These are phyloP conservation scores for Acanthacorydalis orientalis DNA, from an alignment of 2,888 invertebrate species.

Conservation along the genomic window DNA sequence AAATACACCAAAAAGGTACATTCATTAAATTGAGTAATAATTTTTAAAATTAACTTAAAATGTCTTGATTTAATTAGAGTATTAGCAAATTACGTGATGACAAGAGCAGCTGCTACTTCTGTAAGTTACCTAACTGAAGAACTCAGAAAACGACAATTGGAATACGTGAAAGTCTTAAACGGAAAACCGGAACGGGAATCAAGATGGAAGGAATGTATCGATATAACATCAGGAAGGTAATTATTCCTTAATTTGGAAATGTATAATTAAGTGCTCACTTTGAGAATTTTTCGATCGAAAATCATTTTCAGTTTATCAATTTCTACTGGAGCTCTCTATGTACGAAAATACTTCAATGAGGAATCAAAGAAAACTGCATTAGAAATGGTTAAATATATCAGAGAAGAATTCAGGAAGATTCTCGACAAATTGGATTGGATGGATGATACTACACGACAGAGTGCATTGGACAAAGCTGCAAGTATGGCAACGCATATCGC, in stretches of 20 bases:
- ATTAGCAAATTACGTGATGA: constrained; percentile 83
- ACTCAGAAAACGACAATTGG: constrained; percentile 59
- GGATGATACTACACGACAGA: constrained; percentile 64
- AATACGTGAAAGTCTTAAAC: constrained; percentile 64
- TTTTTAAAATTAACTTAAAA: neutral
- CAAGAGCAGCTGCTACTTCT: constrained; percentile 72
- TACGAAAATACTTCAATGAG: constrained; percentile 73
- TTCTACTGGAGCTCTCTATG: constrained; percentile 71
- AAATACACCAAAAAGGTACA: constrained; percentile 32
- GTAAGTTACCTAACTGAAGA: constrained; percentile 66
- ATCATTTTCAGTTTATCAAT: constrained; percentile 40
- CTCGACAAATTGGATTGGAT: constrained; percentile 77
- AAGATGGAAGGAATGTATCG: constrained; percentile 79
- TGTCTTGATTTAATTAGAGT: constrained; percentile 26
- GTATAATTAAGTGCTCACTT: neutral
- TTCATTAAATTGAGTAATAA: neutral
- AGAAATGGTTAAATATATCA: constrained; percentile 78
- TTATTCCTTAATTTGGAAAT: neutral
- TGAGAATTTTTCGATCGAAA: neutral
- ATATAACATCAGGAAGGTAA: constrained; percentile 59
- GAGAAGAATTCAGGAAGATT: constrained; percentile 65
- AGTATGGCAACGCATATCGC: constrained; percentile 82
- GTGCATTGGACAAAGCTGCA: constrained; percentile 63
- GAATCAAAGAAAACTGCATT: constrained; percentile 67
- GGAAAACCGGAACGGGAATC: constrained; percentile 74